A percentile compares a stretch with the other conserved stretches of the same genome.
Conservation (phyloP, 2,113 vertebrate species). For the Pedetes capensis region DNA sequence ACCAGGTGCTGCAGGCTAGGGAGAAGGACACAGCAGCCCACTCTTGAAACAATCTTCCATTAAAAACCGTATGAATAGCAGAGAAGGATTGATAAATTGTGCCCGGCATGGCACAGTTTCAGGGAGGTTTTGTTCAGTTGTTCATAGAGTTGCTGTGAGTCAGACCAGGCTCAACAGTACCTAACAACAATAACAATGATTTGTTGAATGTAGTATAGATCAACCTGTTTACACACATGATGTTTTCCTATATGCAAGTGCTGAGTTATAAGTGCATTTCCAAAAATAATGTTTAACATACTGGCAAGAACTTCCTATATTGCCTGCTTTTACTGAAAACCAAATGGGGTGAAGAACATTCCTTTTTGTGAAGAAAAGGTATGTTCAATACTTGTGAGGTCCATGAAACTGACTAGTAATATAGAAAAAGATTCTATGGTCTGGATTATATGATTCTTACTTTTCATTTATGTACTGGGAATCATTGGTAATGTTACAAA, state of each 20-base stretch:
- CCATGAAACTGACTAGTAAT: background rate
- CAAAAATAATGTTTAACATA: background rate
- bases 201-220: background rate
- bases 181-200: too few relatives aligned
- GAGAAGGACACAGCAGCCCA: too few relatives aligned
- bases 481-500: background rate
- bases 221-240: background rate
- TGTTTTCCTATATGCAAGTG: background rate
- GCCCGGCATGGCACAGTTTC: too few relatives aligned
- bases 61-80: too few relatives aligned
- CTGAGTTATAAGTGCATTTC: background rate
- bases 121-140: too few relatives aligned
- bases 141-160: too few relatives aligned
- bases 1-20: too few relatives aligned
- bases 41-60: too few relatives aligned
- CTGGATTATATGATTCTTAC: background rate
- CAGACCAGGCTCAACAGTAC: too few relatives aligned
- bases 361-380: background rate
- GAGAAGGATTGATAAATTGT: too few relatives aligned
- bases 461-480: background rate
- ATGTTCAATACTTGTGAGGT: background rate
- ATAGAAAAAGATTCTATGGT: background rate
- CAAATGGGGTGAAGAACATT: background rate
- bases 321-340: background rate
- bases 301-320: background rate